These are phyloP conservation scores for Teleogryllus occipitalis DNA, from an alignment of 1,140 invertebrate genomes.

Conservation along the genomic window DNA sequence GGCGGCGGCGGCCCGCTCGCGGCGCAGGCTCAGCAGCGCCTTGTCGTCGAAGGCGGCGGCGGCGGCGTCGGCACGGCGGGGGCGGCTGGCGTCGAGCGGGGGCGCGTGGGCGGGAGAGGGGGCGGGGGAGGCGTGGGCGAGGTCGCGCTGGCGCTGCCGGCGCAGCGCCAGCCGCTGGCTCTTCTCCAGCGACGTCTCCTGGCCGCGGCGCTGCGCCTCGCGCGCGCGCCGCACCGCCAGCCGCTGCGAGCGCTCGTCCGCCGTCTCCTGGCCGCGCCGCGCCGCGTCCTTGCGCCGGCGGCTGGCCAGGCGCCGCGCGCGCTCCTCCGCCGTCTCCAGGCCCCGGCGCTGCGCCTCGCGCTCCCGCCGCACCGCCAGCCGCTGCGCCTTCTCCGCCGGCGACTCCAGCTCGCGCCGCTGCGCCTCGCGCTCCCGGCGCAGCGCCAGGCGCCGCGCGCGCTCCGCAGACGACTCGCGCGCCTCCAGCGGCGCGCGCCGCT, in stretches of 20 bases:
- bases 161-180: neutral
- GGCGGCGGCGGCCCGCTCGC: no score
- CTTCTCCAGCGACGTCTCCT: neutral
- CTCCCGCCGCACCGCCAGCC: neutral
- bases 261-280: neutral
- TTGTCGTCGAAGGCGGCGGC: neutral
- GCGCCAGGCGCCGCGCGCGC: neutral
- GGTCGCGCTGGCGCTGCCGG: neutral
- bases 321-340: neutral
- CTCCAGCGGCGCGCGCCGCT: neutral
- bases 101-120: no score
- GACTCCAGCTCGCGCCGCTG: neutral
- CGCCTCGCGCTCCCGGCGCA: neutral
- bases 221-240: neutral
- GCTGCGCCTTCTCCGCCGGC: neutral
- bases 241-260: neutral
- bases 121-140: neutral
- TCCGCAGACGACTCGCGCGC: neutral
- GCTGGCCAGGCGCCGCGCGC: neutral
- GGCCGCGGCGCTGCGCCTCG: neutral
- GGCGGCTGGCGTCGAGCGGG: neutral
- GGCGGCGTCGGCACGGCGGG: no score
- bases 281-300: neutral
- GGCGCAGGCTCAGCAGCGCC: neutral
- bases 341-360: neutral